Evolutionary conservation across 1,140 invertebrate genomes (phyloP).

Genomic region (Hermetia illucens): DNA sequence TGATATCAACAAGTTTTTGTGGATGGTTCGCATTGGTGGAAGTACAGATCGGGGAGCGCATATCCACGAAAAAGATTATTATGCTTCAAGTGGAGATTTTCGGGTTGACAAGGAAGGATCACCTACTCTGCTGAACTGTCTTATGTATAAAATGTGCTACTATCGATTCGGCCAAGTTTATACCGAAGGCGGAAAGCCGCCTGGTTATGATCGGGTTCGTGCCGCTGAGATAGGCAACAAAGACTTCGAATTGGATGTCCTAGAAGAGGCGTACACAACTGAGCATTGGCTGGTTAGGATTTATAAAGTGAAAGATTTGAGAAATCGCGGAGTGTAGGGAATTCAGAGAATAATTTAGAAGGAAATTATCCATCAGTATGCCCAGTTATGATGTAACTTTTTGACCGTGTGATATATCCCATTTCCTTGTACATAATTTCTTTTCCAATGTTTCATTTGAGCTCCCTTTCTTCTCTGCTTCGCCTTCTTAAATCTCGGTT

Average conservation of each 20-base stretch:
- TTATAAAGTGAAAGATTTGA: conserved; percentile 85
- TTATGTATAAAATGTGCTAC: conserved; percentile 97
- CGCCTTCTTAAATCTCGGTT: no score
- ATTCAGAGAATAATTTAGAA: no score
- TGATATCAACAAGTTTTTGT: conserved; percentile 97
- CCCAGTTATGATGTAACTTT: no score
- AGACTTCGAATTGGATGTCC: conserved; percentile 81
- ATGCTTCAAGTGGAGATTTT: conserved; percentile 87
- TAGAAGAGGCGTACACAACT: conserved; percentile 90
- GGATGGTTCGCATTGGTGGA: conserved; percentile 98
- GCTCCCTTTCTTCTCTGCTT: no score
- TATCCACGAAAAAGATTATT: conserved; percentile 95
- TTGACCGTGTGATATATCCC: no score
- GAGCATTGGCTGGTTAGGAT: conserved; percentile 93
- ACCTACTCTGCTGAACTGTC: conserved; percentile 70
- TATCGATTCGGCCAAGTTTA: conserved; percentile 84
- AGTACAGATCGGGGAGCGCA: conserved; percentile 87
- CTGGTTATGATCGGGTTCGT: conserved; percentile 80
- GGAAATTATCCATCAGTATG: no score
- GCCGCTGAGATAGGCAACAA: conserved; percentile 91
- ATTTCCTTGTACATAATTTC: no score
- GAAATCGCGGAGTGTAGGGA: conserved; percentile 57
- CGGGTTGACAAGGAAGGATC: conserved; percentile 85
- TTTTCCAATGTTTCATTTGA: no score
- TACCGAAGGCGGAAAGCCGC: conserved; percentile 82